phyloP scores from a whole-genome alignment of 1,140 invertebrate species.

The Drosophila willistoni region DNA sequence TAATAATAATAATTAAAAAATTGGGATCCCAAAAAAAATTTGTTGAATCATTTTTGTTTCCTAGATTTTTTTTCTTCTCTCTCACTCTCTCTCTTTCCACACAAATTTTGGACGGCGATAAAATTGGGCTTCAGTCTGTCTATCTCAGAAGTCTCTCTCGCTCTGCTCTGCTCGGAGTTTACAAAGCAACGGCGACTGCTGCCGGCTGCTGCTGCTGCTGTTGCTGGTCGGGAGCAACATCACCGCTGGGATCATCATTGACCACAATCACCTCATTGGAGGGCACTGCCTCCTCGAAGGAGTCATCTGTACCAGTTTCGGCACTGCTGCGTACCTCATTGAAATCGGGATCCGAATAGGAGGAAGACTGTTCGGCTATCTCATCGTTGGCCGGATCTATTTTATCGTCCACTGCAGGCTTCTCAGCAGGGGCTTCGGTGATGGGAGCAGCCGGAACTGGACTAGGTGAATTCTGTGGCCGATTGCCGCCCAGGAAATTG shows the following conservation, averaged over 20 bases:
- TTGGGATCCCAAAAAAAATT: background rate
- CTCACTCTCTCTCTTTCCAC: slow-evolving; percentile 9
- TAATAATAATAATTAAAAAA: background rate
- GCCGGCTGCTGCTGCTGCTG: slow-evolving; percentile 21
- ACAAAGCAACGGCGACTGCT: slow-evolving; percentile 43
- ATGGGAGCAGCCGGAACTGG: slow-evolving; percentile 10
- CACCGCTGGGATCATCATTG: slow-evolving; percentile 63
- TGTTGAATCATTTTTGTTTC: background rate
- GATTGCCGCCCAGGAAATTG: slow-evolving; percentile 75
- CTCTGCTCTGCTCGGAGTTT: background rate
- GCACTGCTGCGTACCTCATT: slow-evolving; percentile 73
- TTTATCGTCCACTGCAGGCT: slow-evolving; percentile 61
- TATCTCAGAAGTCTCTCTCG: background rate
- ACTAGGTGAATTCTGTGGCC: slow-evolving; percentile 60
- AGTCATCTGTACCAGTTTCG: slow-evolving; percentile 59
- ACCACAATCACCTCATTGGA: slow-evolving; percentile 73
- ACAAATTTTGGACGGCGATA: slow-evolving; percentile 43
- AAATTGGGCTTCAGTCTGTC: slow-evolving; percentile 64
- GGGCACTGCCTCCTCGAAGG: slow-evolving; percentile 70
- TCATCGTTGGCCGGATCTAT: slow-evolving; percentile 53
- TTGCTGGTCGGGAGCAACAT: slow-evolving; percentile 3
- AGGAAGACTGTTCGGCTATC: slow-evolving; percentile 18
- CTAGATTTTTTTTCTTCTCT: slow-evolving; percentile 29
- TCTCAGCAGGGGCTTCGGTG: slow-evolving; percentile 34
- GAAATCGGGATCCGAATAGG: slow-evolving; percentile 34